Base-by-base conservation (phyloP, 2,113 vertebrate species). In the Lonchura striata region DNA sequence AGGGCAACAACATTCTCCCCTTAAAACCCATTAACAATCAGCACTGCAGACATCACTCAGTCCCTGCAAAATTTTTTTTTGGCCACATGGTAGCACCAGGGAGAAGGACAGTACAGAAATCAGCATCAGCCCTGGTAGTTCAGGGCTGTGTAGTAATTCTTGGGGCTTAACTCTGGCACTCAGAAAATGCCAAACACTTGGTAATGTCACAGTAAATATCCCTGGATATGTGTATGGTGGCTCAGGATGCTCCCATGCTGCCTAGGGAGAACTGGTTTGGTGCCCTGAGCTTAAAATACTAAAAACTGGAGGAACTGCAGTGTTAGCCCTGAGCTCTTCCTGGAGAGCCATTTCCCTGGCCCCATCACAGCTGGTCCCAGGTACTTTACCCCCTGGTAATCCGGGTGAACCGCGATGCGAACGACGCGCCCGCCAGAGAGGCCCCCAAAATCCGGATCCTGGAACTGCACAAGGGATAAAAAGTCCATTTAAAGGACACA, bases 381-480 rank as follows among this genome's bases (percentile, higher is more conserved):
- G 77, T 28, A 57, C n/a, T 13, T 98, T 97, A 99, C 99, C 98
- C 99, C 98, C 92, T 99, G 99, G 83, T 99, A 99, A 94, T 99
- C 99, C 7, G 99, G 99, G 92, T 99, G 99, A 68, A 99, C 99
- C 2, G 99, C 99, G 21, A 99, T 99, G 49, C 99, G 98, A 77
- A 99, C 98, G 28, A 99, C 97, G 68, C 99, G 98, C 54, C 98
- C 99, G 33, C 99, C 99, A 2, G 99, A 99, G 6, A 99, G 98
- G 54, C 98, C 81, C 12, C 98, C 99, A 0, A 99, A 99, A 66
- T 99, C 99, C 0, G 99, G 98, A 89, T 99, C 99, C 96, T 99
- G 99, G 97, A 99, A 99, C 99, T 99, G 88, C 16, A 15, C 13
- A 68, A 11, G 78, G 95, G 74, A 97, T 33, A 96, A 9, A 35